Evolutionary conservation across 2,888 invertebrate genomes (phyloP), one percentile per base, ranked within the genome.

Genomic region (Malacosoma neustria): DNA sequence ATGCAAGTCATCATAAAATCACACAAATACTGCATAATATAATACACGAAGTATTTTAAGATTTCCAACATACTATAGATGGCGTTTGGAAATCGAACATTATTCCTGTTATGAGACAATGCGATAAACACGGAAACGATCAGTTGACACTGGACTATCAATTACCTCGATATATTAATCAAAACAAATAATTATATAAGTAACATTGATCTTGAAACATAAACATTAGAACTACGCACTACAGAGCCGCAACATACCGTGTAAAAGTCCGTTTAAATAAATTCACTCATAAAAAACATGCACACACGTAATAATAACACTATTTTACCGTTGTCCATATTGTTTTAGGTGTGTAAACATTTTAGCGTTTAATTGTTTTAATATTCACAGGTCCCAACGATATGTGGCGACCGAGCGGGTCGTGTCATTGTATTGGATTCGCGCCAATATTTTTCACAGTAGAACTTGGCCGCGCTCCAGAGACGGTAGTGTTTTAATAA

Each of bases 271-370:
- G 46, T 46, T 45, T 33, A 45, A 22, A 41, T 31, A 42, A 45
- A 47, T 41, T 49, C 43, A 40, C 38, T 43, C n/a, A n/a, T 15
- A 22, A 30, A 35, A 37, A 46, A 48, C 56, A 54, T 43, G 51
- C 64, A 68, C 44, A 45, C 45, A 48, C 45, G 41, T 49, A 41
- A 49, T 49, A 42, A 38, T 38, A 43, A 45, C 44, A 40, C 37
- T 32, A 35, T 42, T 53, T 69, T 69, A 70, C 64, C 69, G 66
- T 63, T 54, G 77, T 80, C 77, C 82, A 81, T 82, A 55, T 57
- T 66, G 22, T 74, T 72, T 72, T 67, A 62, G 61, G 66, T 61
- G 71, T 51, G 60, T 64, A 66, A 64, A 44, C 81, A 80, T 81
- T 64, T 69, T 65, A 51, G 52, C 52, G 47, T 52, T 50, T 53